Conservation (phyloP, 2,113 vertebrate species). For the Tragelaphus strepsiceros region DNA sequence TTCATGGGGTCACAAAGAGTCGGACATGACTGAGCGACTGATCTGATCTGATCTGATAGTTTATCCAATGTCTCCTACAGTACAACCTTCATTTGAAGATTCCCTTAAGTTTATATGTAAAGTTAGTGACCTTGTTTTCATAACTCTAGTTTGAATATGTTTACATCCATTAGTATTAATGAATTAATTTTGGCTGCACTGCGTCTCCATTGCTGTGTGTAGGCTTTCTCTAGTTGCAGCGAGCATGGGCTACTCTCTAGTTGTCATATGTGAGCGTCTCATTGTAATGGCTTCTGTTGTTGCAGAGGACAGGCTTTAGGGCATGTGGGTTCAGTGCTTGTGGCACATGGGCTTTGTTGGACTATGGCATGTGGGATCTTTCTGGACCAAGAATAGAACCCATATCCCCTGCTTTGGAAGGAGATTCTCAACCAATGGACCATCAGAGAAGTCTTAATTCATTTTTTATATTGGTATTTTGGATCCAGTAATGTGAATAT, state of each 20-base stretch:
- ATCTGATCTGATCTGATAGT: no score
- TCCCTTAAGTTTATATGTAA: background rate
- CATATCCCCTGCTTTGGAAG: background rate
- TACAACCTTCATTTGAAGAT: background rate
- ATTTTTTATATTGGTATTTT: background rate
- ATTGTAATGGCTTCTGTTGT: background rate
- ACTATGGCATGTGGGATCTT: background rate
- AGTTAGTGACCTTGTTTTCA: background rate
- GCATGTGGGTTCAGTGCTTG: background rate
- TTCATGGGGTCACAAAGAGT: no score
- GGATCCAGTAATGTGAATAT: background rate
- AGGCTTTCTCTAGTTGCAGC: background rate
- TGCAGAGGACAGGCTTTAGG: background rate
- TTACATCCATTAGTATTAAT: background rate
- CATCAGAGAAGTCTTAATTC: background rate
- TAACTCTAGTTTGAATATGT: background rate
- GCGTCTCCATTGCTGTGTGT: background rate
- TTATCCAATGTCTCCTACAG: background rate
- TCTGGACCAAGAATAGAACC: background rate
- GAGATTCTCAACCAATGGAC: background rate
- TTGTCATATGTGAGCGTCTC: accelerated
- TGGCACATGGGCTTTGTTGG: background rate
- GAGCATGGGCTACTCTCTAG: background rate
- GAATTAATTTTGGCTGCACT: background rate
- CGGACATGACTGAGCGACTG: no score